Evolutionary conservation across 2,797 vertebrate species (phyloP), one percentile per base, ranked within the genome.

Genomic region (Balearica regulorum): DNA sequence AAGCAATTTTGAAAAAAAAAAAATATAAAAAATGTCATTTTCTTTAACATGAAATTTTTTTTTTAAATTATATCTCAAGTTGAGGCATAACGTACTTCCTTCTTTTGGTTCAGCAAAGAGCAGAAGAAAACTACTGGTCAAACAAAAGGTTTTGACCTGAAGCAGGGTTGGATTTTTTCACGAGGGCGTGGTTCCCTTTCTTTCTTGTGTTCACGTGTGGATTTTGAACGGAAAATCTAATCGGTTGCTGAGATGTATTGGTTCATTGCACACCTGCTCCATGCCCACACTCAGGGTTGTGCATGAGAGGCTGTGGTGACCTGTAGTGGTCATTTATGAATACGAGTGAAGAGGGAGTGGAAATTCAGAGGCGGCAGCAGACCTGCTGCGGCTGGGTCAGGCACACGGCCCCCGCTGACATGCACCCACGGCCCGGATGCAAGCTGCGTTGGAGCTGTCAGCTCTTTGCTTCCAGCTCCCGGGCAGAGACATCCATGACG

Each of bases 401-500:
- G 64, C 57, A 71, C 35, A 25, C 6, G 7, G 35, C 21, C 58
- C 35, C 28, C 44, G 6, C 41, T 31, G 54, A 44, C n/a, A 6
- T 0, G 0, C 31, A 51, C 35, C 72, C 41, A n/a, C 0, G 7
- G 28, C 28, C 0, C 0, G 69, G 48, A 75, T 81, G 72, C 51
- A 88, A 21, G 39, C 41, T 57, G 53, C 16, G 3, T 75, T 53
- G 20, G 44, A 90, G 77, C 90, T 93, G 94, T 83, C 92, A 92
- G 72, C 54, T 83, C 85, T 46, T 68, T 48, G 13, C 76, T 88
- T 64, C 57, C 72, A 81, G 61, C 41, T 83, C 21, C 64, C 41
- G 31, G 57, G 41, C 48, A 53, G 83, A 88, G 76, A n/a, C 3
- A 0, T 78, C 77, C 37, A 16, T 0, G 0, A 48, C 5, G 4